phyloP scores from a whole-genome alignment of 1,140 invertebrate species.

The Sinonovacula constricta region DNA sequence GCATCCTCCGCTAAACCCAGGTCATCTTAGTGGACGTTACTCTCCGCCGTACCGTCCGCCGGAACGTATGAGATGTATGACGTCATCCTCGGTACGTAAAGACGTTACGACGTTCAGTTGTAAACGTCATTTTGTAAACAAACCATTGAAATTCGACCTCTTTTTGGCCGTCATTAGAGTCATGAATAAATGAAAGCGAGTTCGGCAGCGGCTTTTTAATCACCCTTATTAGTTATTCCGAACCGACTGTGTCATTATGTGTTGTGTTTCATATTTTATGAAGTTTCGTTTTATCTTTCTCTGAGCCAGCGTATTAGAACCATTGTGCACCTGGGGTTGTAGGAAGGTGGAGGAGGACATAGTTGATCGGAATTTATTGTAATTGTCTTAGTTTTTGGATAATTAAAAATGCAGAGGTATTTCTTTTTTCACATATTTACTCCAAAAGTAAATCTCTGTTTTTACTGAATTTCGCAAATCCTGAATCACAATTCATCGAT shows the following conservation, averaged over 20 bases:
- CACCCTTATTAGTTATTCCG: conserved; percentile 67
- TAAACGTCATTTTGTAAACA: conserved; percentile 39
- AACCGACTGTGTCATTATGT: conserved; percentile 58
- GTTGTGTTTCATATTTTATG: conserved; percentile 73
- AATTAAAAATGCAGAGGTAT: too few species aligned
- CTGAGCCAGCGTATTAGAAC: too few species aligned
- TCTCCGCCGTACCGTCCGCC: conserved; percentile 69
- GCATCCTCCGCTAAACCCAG: conserved; percentile 62
- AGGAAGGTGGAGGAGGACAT: too few species aligned
- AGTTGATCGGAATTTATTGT: too few species aligned
- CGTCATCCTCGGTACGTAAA: conserved; percentile 66
- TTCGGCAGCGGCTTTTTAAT: conserved; percentile 55
- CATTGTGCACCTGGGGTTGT: too few species aligned
- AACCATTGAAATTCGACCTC: conserved; percentile 25
- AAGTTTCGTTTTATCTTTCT: conserved; percentile 57
- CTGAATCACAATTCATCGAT: too few species aligned
- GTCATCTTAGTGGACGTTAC: conserved; percentile 65
- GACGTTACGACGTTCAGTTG: conserved; percentile 11
- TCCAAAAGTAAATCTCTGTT: too few species aligned
- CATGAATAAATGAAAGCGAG: conserved; percentile 52
- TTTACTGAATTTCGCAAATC: too few species aligned
- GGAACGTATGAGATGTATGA: conserved; percentile 69
- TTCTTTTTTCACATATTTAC: too few species aligned
- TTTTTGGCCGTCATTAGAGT: conserved; percentile 37
- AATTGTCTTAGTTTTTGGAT: too few species aligned